Percentiles rank a stretch among this genome's conserved stretches.
Evolutionary conservation across 2,888 invertebrate species (phyloP).

Genomic region (Agonopterix subpropinquella): DNA sequence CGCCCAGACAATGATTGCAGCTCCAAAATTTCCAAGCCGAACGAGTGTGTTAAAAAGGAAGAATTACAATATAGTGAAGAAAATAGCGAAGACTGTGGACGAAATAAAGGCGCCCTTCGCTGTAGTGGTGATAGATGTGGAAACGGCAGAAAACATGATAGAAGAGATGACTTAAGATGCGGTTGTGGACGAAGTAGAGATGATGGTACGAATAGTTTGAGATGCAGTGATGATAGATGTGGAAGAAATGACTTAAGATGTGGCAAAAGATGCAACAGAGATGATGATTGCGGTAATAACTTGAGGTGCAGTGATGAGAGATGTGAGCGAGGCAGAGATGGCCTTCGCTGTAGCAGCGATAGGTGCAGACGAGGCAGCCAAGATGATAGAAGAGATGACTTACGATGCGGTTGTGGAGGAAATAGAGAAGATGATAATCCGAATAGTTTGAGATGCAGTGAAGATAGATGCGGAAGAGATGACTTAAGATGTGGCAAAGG

Average conservation of each 20-base stretch:
- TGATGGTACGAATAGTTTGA: no score
- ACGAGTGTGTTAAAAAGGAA: no score
- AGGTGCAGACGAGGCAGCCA: not conserved
- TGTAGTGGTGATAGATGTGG: not conserved
- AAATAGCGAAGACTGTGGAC: not conserved
- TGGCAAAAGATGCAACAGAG: no score
- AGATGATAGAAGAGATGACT: not conserved
- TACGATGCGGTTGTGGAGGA: no score
- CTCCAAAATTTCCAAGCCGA: not conserved
- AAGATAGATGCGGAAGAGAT: no score
- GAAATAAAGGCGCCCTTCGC: not conserved
- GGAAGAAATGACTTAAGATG: no score
- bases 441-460: no score
- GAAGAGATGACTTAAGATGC: no score
- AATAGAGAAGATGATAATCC: not conserved
- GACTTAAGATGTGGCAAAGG: not conserved
- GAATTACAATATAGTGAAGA: no score
- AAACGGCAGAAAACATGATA: not conserved
- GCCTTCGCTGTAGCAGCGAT: not conserved
- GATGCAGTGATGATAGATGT: no score
- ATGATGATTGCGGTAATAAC: no score
- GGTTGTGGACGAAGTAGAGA: no score
- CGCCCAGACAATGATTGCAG: not conserved
- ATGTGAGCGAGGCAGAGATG: not conserved
- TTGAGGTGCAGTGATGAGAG: not conserved